Evolutionary conservation across 2,797 vertebrate genomes (phyloP).

Genomic region (Cryptoprocta ferox): DNA sequence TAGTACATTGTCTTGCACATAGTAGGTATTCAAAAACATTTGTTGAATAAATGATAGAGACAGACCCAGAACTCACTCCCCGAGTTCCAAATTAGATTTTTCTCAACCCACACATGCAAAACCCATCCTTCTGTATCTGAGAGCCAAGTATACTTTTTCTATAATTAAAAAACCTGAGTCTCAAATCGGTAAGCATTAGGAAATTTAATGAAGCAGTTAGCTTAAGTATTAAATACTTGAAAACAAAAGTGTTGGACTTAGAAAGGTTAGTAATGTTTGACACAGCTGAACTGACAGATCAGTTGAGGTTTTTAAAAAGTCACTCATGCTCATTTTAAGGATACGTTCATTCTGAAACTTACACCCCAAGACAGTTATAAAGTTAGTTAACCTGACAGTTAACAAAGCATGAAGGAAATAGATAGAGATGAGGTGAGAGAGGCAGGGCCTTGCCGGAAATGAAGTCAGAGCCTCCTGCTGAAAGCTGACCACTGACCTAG

Average conservation of each 20-base stretch:
- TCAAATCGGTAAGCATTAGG: not conserved
- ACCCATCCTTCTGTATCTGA: not conserved
- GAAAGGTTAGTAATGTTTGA: not conserved
- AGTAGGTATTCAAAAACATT: not conserved
- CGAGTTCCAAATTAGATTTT: conserved; percentile 33
- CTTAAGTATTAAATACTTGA: conserved; percentile 9
- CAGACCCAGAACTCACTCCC: not conserved
- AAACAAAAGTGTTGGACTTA: conserved; percentile 36
- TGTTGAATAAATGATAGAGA: not conserved
- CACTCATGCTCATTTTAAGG: conserved; percentile 9
- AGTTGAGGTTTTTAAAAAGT: conserved; percentile 31
- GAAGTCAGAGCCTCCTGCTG: not conserved
- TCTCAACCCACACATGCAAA: not conserved
- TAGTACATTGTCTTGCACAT: not conserved
- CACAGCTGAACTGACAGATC: not conserved
- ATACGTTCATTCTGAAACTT: conserved; percentile 34
- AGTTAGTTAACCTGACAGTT: not conserved
- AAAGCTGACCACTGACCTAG: not conserved
- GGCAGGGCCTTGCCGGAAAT: not conserved
- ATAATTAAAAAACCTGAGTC: not conserved
- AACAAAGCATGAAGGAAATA: conserved; percentile 22
- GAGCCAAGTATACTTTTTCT: not conserved
- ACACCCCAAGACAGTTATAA: not conserved
- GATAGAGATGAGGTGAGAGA: not conserved
- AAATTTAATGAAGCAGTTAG: not conserved